These are phyloP conservation scores for Lacerta viridis DNA, from an alignment of 2,797 vertebrate genomes.

Conservation along the genomic window DNA sequence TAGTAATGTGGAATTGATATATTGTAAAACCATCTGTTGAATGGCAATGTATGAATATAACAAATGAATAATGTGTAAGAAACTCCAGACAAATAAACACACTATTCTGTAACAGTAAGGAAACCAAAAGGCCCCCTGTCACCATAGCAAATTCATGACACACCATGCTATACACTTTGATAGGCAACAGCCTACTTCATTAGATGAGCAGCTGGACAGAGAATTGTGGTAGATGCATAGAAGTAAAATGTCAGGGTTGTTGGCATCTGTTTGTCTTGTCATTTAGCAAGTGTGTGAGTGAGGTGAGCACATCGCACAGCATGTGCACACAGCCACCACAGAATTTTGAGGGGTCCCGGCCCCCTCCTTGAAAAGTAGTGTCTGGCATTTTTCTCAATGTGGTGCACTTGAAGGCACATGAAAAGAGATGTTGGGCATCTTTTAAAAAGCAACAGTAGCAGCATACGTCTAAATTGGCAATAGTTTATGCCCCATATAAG, in stretches of 20 bases:
- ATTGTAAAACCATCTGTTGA: background rate
- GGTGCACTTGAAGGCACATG: no score
- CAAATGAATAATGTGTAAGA: background rate
- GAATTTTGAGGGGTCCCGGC: no score
- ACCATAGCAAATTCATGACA: background rate
- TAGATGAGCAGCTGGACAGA: background rate
- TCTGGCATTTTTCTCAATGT: background rate
- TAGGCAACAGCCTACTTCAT: background rate
- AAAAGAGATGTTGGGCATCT: conserved; percentile 25
- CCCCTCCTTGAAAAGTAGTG: background rate
- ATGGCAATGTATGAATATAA: background rate
- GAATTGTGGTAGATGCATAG: background rate
- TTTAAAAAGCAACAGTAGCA: conserved; percentile 35
- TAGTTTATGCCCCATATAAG: conserved; percentile 49
- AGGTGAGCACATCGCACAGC: no score
- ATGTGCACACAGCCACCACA: no score
- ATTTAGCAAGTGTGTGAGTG: no score
- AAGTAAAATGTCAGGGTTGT: background rate
- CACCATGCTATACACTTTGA: background rate
- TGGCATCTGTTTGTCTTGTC: no score
- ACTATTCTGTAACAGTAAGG: background rate
- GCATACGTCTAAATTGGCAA: conserved; percentile 25
- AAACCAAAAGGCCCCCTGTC: background rate
- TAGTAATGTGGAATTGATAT: no score
- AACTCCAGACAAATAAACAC: conserved; percentile 8